A percentile compares a stretch with the other conserved stretches of the same genome.
Evolutionary conservation across 2,113 vertebrate species (phyloP).

Genomic region (Tichodroma muraria): DNA sequence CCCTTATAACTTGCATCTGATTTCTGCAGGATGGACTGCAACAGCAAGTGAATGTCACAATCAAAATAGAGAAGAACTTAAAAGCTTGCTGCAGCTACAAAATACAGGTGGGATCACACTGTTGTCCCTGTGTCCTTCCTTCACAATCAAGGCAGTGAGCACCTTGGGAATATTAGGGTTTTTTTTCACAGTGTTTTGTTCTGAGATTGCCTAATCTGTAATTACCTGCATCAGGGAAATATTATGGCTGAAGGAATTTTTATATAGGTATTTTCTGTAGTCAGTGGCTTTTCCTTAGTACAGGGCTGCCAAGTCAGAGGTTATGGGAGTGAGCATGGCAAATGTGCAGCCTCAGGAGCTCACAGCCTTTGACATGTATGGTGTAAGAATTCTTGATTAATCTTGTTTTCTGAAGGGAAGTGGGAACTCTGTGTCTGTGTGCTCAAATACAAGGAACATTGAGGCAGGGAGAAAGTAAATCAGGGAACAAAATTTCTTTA

Average conservation of each 20-base stretch:
- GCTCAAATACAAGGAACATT: not conserved
- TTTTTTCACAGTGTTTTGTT: not conserved
- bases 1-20: not conserved
- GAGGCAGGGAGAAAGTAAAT: not conserved
- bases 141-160: not conserved
- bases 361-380: not conserved
- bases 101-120: conserved; percentile 53
- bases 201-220: not conserved
- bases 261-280: not conserved
- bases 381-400: not conserved
- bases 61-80: conserved; percentile 24
- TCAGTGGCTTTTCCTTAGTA: not conserved
- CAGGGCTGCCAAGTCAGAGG: not conserved
- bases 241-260: not conserved
- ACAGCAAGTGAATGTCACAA: conserved; percentile 40
- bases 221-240: not conserved
- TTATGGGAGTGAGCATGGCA: not conserved
- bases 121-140: not conserved
- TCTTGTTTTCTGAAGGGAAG: not conserved
- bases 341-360: not conserved
- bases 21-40: conserved; percentile 18
- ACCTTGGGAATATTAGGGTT: accelerated
- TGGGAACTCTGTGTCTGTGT: not conserved
- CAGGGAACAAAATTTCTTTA: not conserved
- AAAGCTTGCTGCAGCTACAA: conserved; percentile 61